These are phyloP conservation scores for Capitulum mitella DNA, from an alignment of 2,888 invertebrate species.

Conservation along the genomic window DNA sequence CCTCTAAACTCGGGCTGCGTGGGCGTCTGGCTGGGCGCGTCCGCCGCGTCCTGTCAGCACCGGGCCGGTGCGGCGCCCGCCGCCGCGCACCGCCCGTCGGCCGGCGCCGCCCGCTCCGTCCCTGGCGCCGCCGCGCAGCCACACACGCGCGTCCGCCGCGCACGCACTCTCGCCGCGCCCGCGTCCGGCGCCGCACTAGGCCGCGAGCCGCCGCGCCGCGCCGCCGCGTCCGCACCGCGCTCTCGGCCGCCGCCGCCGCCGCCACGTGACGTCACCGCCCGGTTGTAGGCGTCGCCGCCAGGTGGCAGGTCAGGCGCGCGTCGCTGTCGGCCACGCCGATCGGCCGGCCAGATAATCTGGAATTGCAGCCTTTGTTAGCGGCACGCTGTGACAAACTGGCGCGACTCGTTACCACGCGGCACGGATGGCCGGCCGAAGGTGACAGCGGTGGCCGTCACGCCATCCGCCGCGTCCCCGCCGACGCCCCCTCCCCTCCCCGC, in stretches of 20 bases:
- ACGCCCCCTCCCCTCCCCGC: neutral
- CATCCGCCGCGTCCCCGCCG: neutral
- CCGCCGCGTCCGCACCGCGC: neutral
- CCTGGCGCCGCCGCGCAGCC: neutral
- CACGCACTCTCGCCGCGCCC: no score
- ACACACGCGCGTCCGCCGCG: no score
- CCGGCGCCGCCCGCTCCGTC: neutral
- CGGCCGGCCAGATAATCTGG: constrained; percentile 2
- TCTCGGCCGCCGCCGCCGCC: neutral
- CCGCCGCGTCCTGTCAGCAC: neutral
- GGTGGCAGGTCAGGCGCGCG: neutral
- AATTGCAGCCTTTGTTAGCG: constrained; percentile 17
- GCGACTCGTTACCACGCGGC: no score
- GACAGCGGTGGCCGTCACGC: neutral
- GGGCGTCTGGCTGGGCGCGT: no score
- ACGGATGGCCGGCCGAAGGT: no score
- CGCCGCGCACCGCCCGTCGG: neutral
- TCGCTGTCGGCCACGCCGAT: neutral
- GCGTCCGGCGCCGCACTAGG: neutral
- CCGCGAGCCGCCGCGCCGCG: no score
- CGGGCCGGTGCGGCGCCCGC: neutral
- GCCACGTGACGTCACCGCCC: neutral
- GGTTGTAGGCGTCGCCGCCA: neutral
- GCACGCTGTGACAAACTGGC: neutral
- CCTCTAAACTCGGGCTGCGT: no score